These are phyloP conservation scores for Ectemnius continuus DNA, from an alignment of 2,888 invertebrate species.

Conservation along the genomic window DNA sequence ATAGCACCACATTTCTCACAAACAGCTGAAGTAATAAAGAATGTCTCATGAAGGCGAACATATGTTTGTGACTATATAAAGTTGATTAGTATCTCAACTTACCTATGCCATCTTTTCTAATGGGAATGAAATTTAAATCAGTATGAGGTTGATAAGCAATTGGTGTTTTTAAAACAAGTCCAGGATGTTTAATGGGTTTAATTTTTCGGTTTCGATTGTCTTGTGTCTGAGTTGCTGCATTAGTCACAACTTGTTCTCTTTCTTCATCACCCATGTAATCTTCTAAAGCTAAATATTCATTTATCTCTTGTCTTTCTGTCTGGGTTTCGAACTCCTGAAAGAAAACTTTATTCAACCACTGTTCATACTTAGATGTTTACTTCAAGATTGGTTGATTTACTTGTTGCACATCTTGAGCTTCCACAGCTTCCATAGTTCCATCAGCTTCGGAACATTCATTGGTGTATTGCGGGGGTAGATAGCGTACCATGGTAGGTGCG, in stretches of 20 bases:
- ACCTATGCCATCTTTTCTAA: constrained; percentile 94
- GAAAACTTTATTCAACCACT: background rate
- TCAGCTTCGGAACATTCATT: constrained; percentile 76
- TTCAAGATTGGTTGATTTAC: constrained; percentile 50
- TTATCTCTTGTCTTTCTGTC: constrained; percentile 72
- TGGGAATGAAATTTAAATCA: constrained; percentile 91
- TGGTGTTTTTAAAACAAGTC: constrained; percentile 86
- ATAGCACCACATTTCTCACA: constrained; percentile 92
- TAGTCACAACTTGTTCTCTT: constrained; percentile 78
- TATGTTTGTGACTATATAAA: constrained; percentile 35
- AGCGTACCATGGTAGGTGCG: constrained; percentile 74
- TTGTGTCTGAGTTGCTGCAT: constrained; percentile 80
- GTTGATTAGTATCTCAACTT: constrained; percentile 71
- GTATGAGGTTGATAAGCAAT: constrained; percentile 89
- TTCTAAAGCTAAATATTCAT: constrained; percentile 76
- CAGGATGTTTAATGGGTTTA: constrained; percentile 86
- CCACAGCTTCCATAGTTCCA: constrained; percentile 74
- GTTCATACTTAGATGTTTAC: too few species aligned
- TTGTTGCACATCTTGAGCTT: constrained; percentile 73
- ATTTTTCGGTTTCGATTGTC: constrained; percentile 82
- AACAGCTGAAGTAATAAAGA: constrained; percentile 81
- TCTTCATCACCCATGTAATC: constrained; percentile 79
- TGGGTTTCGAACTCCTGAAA: constrained; percentile 70
- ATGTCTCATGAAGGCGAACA: constrained; percentile 16
- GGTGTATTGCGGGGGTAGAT: constrained; percentile 72